A percentile compares a stretch with the other conserved stretches of the same genome.
Evolutionary conservation across 2,888 invertebrate species (phyloP).

Genomic region (Pristionchus exspectatus): DNA sequence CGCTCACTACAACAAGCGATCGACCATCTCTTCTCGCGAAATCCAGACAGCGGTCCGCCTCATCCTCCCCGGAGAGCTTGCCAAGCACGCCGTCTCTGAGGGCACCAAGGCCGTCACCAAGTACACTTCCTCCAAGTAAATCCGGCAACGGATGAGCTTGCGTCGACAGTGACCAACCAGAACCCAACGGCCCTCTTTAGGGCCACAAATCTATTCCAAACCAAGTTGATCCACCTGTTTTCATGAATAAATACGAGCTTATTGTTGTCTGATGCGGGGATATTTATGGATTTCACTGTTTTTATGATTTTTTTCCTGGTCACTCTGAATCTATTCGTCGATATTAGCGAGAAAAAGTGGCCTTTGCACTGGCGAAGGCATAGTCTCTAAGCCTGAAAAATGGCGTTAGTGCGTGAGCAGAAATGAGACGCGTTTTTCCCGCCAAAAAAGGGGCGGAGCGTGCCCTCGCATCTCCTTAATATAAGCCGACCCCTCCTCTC

Average conservation of each 20-base stretch:
- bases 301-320: constrained; percentile 61
- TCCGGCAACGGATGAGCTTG: constrained; percentile 37
- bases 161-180: constrained; percentile 34
- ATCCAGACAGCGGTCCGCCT: constrained; percentile 82
- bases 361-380: constrained; percentile 74
- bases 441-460: constrained; percentile 38
- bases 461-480: background rate
- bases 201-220: constrained; percentile 63
- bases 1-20: constrained; percentile 84
- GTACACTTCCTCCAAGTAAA: constrained; percentile 55
- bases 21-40: constrained; percentile 85
- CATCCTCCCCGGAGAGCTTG: constrained; percentile 62
- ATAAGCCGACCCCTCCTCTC: background rate
- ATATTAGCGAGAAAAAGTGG: constrained; percentile 22
- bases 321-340: background rate
- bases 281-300: constrained; percentile 61
- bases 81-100: constrained; percentile 55
- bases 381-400: too few species aligned
- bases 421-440: background rate
- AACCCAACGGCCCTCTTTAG: constrained; percentile 74
- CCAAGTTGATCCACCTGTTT: background rate
- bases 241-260: background rate
- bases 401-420: background rate
- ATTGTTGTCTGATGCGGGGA: constrained; percentile 80
- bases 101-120: constrained; percentile 55